Percentiles rank a stretch among this genome's conserved stretches.
These are phyloP conservation scores for Chelonia mydas DNA, from an alignment of 2,797 vertebrate genomes.

Conservation along the genomic window DNA sequence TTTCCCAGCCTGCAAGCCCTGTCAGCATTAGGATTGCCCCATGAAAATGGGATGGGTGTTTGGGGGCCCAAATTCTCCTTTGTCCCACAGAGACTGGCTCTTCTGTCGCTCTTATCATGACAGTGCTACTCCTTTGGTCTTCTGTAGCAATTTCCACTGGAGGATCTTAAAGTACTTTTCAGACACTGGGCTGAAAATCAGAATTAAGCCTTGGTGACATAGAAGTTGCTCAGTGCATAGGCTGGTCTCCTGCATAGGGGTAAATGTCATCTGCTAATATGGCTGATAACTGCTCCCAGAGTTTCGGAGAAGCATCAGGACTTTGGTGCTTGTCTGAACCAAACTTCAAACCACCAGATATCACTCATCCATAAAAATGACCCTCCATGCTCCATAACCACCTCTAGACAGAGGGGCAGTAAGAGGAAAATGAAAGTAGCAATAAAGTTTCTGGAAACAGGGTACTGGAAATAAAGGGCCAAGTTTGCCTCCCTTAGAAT, in stretches of 20 bases:
- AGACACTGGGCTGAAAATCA: fast-evolving
- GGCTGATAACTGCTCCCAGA: background rate
- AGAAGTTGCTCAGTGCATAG: fast-evolving
- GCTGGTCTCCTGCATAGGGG: background rate
- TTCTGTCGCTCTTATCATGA: background rate
- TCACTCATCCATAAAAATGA: background rate
- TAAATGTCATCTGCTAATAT: background rate
- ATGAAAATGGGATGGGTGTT: background rate
- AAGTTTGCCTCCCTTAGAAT: background rate
- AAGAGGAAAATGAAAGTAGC: background rate
- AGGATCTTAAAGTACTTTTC: background rate
- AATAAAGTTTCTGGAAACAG: background rate
- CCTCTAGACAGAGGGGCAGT: background rate
- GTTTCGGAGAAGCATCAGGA: background rate
- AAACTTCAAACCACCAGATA: background rate
- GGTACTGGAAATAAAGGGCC: background rate
- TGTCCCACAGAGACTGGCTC: background rate
- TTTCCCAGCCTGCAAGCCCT: background rate
- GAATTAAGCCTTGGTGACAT: background rate
- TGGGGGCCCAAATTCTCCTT: background rate
- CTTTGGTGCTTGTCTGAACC: background rate
- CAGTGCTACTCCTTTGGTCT: background rate
- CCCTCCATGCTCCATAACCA: background rate
- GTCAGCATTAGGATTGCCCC: background rate
- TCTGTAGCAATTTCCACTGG: background rate